Percentiles rank a stretch among this genome's conserved stretches.
These are phyloP conservation scores for Myotis vivesi DNA, from an alignment of 2,797 vertebrate species.

Conservation along the genomic window DNA sequence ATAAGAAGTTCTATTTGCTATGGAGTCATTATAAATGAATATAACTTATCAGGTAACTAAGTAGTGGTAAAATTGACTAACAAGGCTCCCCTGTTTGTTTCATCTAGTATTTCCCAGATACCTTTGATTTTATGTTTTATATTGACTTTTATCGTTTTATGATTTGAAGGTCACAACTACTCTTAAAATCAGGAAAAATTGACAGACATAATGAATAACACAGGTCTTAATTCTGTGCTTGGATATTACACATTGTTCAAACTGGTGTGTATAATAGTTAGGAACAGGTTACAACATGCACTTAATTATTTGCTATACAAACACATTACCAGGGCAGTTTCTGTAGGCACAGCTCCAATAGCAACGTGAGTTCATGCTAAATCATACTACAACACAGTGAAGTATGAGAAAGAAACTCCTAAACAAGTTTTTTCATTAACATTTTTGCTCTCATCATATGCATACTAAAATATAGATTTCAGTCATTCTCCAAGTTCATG, in stretches of 20 bases:
- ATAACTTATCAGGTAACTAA: background rate
- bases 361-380: constrained; percentile 78
- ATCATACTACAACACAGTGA: constrained; percentile 73
- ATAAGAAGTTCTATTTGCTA: background rate
- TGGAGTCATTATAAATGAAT: background rate
- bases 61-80: background rate
- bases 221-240: constrained; percentile 72
- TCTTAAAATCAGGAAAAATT: constrained; percentile 63
- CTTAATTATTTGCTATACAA: constrained; percentile 82
- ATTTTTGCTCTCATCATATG: background rate
- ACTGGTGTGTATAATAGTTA: constrained; percentile 68
- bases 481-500: constrained; percentile 22
- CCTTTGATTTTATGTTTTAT: constrained; percentile 17
- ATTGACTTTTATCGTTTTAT: constrained; percentile 28
- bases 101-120: background rate
- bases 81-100: background rate
- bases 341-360: constrained; percentile 85
- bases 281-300: constrained; percentile 81
- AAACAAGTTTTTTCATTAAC: constrained; percentile 44
- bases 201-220: constrained; percentile 73
- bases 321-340: constrained; percentile 84
- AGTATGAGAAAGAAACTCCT: constrained; percentile 80
- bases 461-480: background rate
- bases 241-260: constrained; percentile 76
- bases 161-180: background rate